Evolutionary conservation across 2,888 invertebrate genomes (phyloP).

Genomic region (Eledone cirrhosa): DNA sequence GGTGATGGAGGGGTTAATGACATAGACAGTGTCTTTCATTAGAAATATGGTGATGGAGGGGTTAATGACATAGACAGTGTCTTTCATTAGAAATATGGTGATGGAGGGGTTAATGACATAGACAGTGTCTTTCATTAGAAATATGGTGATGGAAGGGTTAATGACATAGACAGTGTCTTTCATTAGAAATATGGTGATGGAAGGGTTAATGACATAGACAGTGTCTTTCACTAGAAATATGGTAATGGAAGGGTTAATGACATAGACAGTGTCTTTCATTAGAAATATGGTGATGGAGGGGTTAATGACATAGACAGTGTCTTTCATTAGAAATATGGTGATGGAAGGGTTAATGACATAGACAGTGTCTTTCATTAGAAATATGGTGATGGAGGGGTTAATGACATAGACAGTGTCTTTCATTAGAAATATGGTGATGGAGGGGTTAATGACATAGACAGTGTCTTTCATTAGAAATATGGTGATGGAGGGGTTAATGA

Average conservation of each 20-base stretch:
- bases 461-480: no score
- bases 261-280: background rate
- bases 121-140: background rate
- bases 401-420: background rate
- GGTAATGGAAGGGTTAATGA: background rate
- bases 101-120: background rate
- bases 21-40: background rate
- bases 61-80: background rate
- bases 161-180: background rate
- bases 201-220: background rate
- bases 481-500: background rate
- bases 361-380: background rate
- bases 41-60: no score
- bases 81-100: no score
- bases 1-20: background rate
- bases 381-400: no score
- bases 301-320: background rate
- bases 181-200: no score
- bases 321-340: no score
- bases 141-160: no score
- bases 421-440: no score
- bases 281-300: no score
- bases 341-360: background rate
- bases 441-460: background rate
- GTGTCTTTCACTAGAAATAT: no score